Percentiles rank a stretch among this genome's conserved stretches.
Conservation (phyloP, 1,140 invertebrate species). For the Euwallacea similis region DNA sequence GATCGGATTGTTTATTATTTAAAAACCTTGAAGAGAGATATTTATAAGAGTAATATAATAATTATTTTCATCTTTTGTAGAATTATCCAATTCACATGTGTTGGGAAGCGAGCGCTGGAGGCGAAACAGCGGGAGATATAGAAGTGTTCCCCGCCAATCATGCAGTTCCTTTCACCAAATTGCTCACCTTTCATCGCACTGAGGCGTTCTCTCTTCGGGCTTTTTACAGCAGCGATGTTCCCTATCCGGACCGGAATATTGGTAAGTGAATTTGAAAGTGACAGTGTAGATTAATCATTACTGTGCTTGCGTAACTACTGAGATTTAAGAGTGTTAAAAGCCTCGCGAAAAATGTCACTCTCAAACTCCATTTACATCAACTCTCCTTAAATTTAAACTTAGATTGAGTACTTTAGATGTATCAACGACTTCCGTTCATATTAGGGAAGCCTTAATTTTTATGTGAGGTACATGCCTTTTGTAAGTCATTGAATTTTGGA, state of each 20-base stretch:
- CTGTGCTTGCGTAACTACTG: background rate
- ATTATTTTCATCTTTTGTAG: slow-evolving; percentile 33
- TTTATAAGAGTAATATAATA: background rate
- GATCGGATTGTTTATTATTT: background rate
- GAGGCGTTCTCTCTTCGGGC: slow-evolving; percentile 86
- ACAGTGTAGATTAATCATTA: background rate
- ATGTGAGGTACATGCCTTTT: no score
- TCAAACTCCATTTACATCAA: no score
- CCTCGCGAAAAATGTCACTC: background rate
- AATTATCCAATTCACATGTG: slow-evolving; percentile 81
- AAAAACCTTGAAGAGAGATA: background rate
- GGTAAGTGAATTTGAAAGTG: slow-evolving; percentile 60
- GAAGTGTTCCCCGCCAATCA: slow-evolving; percentile 88
- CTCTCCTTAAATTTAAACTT: no score
- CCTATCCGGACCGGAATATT: slow-evolving; percentile 77
- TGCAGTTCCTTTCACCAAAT: slow-evolving; percentile 87
- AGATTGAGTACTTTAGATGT: no score
- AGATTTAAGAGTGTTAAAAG: background rate
- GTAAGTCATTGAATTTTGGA: no score
- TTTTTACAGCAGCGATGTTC: slow-evolving; percentile 72
- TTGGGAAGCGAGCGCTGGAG: slow-evolving; percentile 76
- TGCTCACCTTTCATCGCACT: slow-evolving; percentile 89
- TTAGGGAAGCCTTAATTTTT: no score
- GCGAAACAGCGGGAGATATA: slow-evolving; percentile 67
- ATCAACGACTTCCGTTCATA: no score